Evolutionary conservation across 2,797 vertebrate species (phyloP), one percentile per base, ranked within the genome.

Genomic region (Poeciliopsis gracilis): DNA sequence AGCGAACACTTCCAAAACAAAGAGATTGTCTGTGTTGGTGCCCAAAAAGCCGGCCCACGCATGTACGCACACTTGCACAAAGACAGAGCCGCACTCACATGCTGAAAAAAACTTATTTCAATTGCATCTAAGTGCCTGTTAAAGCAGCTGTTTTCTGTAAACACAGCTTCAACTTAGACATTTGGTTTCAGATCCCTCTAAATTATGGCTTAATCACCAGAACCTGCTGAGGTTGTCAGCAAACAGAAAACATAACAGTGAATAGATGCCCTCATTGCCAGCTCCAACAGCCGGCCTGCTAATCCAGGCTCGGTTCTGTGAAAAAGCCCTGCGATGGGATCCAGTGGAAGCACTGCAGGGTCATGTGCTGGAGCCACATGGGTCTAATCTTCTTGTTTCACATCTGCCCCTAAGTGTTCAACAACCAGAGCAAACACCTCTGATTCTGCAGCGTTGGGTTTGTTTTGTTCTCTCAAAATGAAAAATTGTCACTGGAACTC

Each of bases 1-100:
- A 90, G 87, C 86, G 85, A 93, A 93, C 89, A 92, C 91, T 91
- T 95, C 91, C 92, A 94, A 95, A 93, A 95, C 94, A 96, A 95
- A 95, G 94, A 95, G 90, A 94, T 94, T 92, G 92, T 95, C 92
- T 96, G 94, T 95, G 90, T 92, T 87, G 91, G 90, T 94, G 91
- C 93, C 92, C 93, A 94, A 93, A 94, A 75, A 86, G 86, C 88
- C 88, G 86, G 73, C 89, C 92, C 89, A 91, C 89, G 84, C 92
- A 90, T 83, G 80, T 84, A 91, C 77, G 82, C 89, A 85, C 90
- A 90, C 89, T 90, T 83, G 84, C 89, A 86, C 87, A 87, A 82
- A 92, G 84, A 88, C 87, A 87, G 86, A 90, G 85, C 88, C 81
- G 66, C 81, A 90, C 92, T 89, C 77, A 88, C 87, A 85, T 77